These are phyloP conservation scores for Trachelus stipa DNA, from an alignment of 2,888 invertebrate genomes.

Conservation along the genomic window DNA sequence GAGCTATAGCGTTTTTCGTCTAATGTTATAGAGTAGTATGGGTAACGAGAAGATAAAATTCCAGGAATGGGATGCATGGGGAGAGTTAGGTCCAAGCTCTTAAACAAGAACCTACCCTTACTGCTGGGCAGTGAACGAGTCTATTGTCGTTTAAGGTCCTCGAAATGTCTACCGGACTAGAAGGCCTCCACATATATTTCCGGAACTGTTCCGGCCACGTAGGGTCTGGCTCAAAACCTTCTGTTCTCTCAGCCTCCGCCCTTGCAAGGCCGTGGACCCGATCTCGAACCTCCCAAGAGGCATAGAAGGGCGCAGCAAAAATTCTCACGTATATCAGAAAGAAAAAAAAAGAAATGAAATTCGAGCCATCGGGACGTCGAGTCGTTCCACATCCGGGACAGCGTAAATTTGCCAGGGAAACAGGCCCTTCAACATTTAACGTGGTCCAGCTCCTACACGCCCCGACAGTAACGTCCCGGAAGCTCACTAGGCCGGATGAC, in stretches of 20 bases:
- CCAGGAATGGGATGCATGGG: background rate
- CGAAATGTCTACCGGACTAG: background rate
- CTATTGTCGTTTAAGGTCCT: constrained; percentile 6
- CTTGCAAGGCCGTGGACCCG: background rate
- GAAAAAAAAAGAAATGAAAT: background rate
- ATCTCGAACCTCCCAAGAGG: background rate
- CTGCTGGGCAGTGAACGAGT: constrained; percentile 1
- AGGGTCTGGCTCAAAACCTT: background rate
- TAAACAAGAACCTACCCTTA: constrained; percentile 1
- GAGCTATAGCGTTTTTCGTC: background rate
- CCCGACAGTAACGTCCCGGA: background rate
- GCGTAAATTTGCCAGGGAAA: background rate
- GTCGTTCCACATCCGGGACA: background rate
- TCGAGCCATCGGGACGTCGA: background rate
- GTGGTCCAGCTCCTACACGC: background rate
- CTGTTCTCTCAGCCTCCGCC: background rate
- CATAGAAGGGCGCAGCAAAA: background rate
- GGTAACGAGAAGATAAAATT: background rate
- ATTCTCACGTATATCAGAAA: constrained; percentile 7
- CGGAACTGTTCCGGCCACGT: background rate
- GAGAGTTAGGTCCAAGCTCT: background rate
- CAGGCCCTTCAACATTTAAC: background rate
- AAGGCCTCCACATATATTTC: constrained; percentile 6
- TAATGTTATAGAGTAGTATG: background rate
- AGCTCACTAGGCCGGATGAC: background rate